Percentiles rank a stretch among this genome's conserved stretches.
Conservation (phyloP, 92 coral and sea anemone genomes). For the Blastomussa wellsi region DNA sequence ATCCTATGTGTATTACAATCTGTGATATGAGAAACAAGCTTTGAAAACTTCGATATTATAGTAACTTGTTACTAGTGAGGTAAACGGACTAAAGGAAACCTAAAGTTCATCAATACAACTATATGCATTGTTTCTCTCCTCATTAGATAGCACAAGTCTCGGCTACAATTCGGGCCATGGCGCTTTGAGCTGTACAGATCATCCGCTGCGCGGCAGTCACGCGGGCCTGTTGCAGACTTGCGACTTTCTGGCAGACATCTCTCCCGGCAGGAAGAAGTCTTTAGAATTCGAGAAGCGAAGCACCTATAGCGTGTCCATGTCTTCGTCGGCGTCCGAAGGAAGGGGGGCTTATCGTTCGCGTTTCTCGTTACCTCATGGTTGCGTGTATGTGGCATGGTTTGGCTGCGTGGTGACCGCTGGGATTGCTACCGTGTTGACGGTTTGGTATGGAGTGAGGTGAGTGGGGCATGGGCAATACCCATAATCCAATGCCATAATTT, state of each 20-base stretch:
- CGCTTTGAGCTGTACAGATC: neutral
- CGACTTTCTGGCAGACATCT: conserved; percentile 25
- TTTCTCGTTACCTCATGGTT: conserved; percentile 51
- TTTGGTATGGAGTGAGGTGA: conserved; percentile 84
- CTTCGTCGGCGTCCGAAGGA: conserved; percentile 4
- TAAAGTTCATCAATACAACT: too few relatives aligned
- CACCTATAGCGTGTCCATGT: neutral
- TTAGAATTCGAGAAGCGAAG: conserved; percentile 5
- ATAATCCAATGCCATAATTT: neutral
- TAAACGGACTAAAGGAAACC: too few relatives aligned
- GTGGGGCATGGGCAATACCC: neutral
- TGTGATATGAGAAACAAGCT: too few relatives aligned
- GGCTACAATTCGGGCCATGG: conserved; percentile 53
- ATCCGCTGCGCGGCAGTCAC: conserved; percentile 10
- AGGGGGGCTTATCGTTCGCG: conserved; percentile 1
- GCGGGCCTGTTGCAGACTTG: conserved; percentile 28
- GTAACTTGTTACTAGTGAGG: too few relatives aligned
- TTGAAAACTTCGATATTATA: too few relatives aligned
- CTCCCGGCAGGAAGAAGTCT: conserved; percentile 10
- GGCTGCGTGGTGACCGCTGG: conserved; percentile 68
- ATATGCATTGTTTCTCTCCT: neutral
- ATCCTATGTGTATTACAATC: too few relatives aligned
- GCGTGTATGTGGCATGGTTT: conserved; percentile 71
- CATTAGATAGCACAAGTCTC: conserved; percentile 48
- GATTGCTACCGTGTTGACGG: conserved; percentile 53